Evolutionary conservation across 2,888 invertebrate genomes (phyloP).

Genomic region (Chrysolina oricalcia): DNA sequence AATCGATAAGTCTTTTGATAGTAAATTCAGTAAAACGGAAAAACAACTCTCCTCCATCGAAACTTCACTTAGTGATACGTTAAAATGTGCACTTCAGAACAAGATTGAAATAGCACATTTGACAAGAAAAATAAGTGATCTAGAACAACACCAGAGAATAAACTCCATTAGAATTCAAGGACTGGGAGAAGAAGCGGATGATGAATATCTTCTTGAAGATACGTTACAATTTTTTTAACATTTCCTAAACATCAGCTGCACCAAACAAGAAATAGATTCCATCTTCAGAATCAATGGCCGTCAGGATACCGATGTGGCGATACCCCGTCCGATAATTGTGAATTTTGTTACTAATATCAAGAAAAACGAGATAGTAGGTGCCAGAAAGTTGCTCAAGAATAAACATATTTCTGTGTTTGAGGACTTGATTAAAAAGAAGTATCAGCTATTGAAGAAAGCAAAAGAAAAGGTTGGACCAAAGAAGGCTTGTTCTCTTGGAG

Average conservation of each 20-base stretch:
- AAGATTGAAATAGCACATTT: slow-evolving; percentile 1
- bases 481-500: too few species aligned
- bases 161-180: slow-evolving; percentile 18
- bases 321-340: too few species aligned
- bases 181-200: slow-evolving; percentile 3
- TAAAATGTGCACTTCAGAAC: background rate
- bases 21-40: background rate
- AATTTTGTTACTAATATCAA: too few species aligned
- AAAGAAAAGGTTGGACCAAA: too few species aligned
- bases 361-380: too few species aligned
- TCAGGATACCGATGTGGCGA: too few species aligned
- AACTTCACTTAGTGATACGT: background rate
- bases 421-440: too few species aligned
- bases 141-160: slow-evolving; percentile 1
- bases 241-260: background rate
- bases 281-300: too few species aligned
- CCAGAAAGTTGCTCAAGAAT: too few species aligned
- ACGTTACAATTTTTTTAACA: background rate
- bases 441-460: too few species aligned
- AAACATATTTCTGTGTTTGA: too few species aligned
- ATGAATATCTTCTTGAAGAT: slow-evolving; percentile 5
- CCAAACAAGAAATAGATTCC: slow-evolving; percentile 24
- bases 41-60: background rate
- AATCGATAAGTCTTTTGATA: background rate
- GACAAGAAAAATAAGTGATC: background rate